phyloP scores from a whole-genome alignment of 2,797 vertebrate genomes.

The Oryzias sinensis region DNA sequence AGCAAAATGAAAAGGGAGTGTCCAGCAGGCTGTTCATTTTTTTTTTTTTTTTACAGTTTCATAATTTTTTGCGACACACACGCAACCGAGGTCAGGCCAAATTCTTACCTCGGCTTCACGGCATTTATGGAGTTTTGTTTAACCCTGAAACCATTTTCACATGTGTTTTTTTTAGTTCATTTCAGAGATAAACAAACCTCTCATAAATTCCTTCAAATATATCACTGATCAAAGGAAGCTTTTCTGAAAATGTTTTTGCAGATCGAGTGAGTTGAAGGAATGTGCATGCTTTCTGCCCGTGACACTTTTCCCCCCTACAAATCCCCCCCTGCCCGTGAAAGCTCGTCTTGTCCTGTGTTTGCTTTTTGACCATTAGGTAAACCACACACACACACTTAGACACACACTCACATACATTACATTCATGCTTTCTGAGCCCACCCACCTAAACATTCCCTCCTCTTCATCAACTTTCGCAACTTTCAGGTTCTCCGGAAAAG shows the following conservation, averaged over 20 bases:
- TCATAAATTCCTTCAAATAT: slow-evolving; percentile 13
- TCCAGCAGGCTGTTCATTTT: slow-evolving; percentile 32
- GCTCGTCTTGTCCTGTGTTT: slow-evolving; percentile 84
- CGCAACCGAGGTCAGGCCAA: slow-evolving; percentile 13
- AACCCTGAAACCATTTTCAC: neutral
- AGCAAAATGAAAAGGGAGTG: slow-evolving; percentile 54
- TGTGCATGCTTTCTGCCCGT: slow-evolving; percentile 35
- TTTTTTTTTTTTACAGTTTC: slow-evolving; percentile 34
- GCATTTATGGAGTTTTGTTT: too few relatives aligned
- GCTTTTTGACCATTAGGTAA: slow-evolving; percentile 74
- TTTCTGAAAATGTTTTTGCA: slow-evolving; percentile 48
- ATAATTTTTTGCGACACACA: slow-evolving; percentile 33
- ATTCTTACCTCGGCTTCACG: too few relatives aligned
- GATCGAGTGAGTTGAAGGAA: slow-evolving; percentile 26
- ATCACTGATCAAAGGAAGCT: slow-evolving; percentile 46
- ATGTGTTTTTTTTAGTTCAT: neutral
- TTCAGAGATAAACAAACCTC: slow-evolving; percentile 16
- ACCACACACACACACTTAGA: slow-evolving; percentile 34
- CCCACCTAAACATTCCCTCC: slow-evolving; percentile 56
- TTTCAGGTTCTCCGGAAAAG: slow-evolving; percentile 18
- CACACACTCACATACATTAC: slow-evolving; percentile 16
- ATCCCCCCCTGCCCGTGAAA: slow-evolving; percentile 80
- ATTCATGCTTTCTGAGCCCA: slow-evolving; percentile 52
- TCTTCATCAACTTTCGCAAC: slow-evolving; percentile 4
- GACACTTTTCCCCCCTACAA: slow-evolving; percentile 39